Conservation (phyloP, 2,113 vertebrate species). For the Apeltes quadracus region DNA sequence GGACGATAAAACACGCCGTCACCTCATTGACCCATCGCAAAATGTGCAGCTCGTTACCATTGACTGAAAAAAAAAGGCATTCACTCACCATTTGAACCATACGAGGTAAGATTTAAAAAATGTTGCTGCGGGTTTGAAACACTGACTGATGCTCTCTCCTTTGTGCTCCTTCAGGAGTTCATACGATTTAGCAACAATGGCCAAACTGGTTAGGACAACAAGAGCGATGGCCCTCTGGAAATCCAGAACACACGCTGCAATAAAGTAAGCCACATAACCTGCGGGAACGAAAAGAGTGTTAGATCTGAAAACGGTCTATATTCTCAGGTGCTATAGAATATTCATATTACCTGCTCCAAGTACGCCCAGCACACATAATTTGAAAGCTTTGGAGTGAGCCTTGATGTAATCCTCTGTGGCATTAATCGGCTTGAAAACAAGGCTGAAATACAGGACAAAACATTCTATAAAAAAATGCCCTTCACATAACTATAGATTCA, state of each 20-base stretch:
- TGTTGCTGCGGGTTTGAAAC: constrained; percentile 66
- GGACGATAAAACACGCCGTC: constrained; percentile 16
- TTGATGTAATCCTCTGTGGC: constrained; percentile 73
- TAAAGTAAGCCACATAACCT: constrained; percentile 89
- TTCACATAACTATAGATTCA: neutral
- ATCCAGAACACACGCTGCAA: constrained; percentile 87
- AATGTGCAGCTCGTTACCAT: neutral
- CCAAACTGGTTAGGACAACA: constrained; percentile 85
- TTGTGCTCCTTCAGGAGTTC: constrained; percentile 79
- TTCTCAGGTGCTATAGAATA: neutral
- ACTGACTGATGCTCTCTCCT: constrained; percentile 75
- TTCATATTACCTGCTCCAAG: constrained; percentile 77
- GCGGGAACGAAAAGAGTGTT: constrained; percentile 31
- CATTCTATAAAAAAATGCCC: neutral
- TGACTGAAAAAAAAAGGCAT: constrained; percentile 7
- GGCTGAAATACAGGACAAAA: constrained; percentile 63
- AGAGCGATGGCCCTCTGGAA: constrained; percentile 87
- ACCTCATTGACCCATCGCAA: neutral
- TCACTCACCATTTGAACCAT: constrained; percentile 91
- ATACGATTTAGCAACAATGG: constrained; percentile 66
- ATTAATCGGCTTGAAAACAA: constrained; percentile 67
- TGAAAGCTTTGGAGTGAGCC: constrained; percentile 73
- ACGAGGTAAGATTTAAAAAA: constrained; percentile 74
- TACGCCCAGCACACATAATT: constrained; percentile 67
- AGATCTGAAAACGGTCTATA: neutral